Evolutionary conservation across 1,140 invertebrate species (phyloP).

Genomic region (Asbolus verrucosus): DNA sequence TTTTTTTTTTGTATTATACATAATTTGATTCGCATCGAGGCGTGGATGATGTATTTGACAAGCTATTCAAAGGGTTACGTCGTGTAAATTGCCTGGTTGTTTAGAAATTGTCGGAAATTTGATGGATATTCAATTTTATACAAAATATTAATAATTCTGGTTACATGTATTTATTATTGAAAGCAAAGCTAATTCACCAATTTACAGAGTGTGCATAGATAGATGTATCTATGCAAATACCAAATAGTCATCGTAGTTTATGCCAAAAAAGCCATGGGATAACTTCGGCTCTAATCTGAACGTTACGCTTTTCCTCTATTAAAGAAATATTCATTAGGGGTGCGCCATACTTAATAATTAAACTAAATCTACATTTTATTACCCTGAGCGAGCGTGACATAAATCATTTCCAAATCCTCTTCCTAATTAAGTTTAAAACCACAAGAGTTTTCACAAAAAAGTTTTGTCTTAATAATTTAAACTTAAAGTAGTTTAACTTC

Average conservation of each 20-base stretch:
- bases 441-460: constrained; percentile 29
- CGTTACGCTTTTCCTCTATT: too few species aligned
- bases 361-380: constrained; percentile 8
- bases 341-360: constrained; percentile 29
- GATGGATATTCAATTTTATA: constrained; percentile 39
- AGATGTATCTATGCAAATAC: too few species aligned
- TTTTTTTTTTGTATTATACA: constrained; percentile 20
- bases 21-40: constrained; percentile 38
- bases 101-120: constrained; percentile 37
- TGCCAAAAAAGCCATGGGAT: too few species aligned
- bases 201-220: too few species aligned
- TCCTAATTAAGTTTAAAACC: constrained; percentile 30
- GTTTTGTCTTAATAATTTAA: constrained; percentile 21
- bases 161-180: too few species aligned
- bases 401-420: constrained; percentile 28
- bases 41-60: constrained; percentile 38
- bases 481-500: constrained; percentile 20
- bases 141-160: too few species aligned
- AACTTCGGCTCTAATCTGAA: too few species aligned
- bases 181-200: too few species aligned
- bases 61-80: constrained; percentile 31
- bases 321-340: too few species aligned
- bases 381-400: neutral
- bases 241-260: too few species aligned
- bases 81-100: constrained; percentile 35